These are phyloP conservation scores for Perca flavescens DNA, from an alignment of 2,113 vertebrate species.

Conservation along the genomic window DNA sequence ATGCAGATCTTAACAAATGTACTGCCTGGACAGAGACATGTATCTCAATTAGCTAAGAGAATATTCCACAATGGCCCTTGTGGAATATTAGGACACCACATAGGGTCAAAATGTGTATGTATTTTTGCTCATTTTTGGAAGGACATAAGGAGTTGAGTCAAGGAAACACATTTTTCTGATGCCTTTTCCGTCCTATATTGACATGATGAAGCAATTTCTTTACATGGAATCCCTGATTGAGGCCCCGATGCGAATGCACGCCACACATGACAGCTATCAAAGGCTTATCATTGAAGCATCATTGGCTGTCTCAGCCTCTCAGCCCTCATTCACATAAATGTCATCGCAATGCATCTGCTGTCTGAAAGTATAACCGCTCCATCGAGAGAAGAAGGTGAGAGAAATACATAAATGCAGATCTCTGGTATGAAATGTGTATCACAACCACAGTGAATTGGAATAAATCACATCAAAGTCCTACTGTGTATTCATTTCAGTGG, in stretches of 20 bases:
- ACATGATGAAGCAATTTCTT: constrained; percentile 21
- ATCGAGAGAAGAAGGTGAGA: not conserved
- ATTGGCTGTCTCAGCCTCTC: constrained; percentile 24
- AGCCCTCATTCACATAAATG: constrained; percentile 30
- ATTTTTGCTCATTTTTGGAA: constrained; percentile 30
- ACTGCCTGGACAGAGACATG: constrained; percentile 30
- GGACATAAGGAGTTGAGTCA: constrained; percentile 17
- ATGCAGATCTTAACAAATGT: constrained; percentile 59
- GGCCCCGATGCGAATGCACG: not conserved
- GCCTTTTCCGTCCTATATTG: not conserved
- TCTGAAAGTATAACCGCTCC: not conserved
- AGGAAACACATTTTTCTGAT: constrained; percentile 18
- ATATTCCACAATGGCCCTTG: constrained; percentile 1
- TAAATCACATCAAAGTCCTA: constrained; percentile 50
- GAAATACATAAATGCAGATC: constrained; percentile 15
- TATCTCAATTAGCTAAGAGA: constrained; percentile 45
- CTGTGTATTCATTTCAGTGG: constrained; percentile 13
- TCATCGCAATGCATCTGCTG: constrained; percentile 10
- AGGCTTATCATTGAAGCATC: constrained; percentile 31
- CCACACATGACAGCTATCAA: constrained; percentile 32
- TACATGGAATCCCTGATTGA: not conserved
- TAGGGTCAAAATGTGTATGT: constrained; percentile 1
- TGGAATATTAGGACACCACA: not conserved
- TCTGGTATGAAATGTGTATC: constrained; percentile 26
- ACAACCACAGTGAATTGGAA: not conserved